Evolutionary conservation across 2,113 vertebrate species (phyloP).

Genomic region (Maccullochella peelii): DNA sequence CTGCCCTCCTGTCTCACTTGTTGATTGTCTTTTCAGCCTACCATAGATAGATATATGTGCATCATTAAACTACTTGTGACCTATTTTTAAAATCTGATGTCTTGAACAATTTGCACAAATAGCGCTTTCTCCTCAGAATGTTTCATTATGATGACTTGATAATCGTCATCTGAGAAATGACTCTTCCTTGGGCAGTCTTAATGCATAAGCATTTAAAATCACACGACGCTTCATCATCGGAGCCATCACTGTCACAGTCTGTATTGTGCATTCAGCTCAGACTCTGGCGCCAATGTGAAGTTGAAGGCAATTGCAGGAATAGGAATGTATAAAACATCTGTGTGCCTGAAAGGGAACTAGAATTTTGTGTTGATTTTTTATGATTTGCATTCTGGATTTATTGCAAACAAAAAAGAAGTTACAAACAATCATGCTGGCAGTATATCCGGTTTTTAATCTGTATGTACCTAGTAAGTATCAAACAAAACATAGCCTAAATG

Average conservation of each 20-base stretch:
- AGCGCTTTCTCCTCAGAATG: neutral
- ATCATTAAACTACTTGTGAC: neutral
- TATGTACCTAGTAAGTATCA: neutral
- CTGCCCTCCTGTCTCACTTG: neutral
- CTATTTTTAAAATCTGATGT: neutral
- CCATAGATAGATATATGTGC: neutral
- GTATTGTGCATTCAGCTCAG: neutral
- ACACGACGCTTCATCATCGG: constrained; percentile 17
- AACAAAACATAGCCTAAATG: neutral
- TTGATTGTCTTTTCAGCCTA: neutral
- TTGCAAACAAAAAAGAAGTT: neutral
- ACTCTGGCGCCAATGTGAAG: neutral
- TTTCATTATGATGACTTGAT: neutral
- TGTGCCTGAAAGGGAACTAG: neutral
- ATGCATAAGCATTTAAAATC: neutral
- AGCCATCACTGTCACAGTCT: constrained; percentile 7
- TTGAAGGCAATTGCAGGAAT: neutral
- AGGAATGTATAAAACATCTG: neutral
- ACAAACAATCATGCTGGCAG: neutral
- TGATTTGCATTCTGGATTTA: neutral
- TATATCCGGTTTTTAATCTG: neutral
- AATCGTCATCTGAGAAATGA: constrained; percentile 11
- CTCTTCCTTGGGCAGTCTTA: neutral
- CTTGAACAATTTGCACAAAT: neutral
- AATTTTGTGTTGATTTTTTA: neutral